A percentile compares a stretch with the other conserved stretches of the same genome.
These are phyloP conservation scores for Liposcelis brunnea DNA, from an alignment of 2,888 invertebrate genomes.

Conservation along the genomic window DNA sequence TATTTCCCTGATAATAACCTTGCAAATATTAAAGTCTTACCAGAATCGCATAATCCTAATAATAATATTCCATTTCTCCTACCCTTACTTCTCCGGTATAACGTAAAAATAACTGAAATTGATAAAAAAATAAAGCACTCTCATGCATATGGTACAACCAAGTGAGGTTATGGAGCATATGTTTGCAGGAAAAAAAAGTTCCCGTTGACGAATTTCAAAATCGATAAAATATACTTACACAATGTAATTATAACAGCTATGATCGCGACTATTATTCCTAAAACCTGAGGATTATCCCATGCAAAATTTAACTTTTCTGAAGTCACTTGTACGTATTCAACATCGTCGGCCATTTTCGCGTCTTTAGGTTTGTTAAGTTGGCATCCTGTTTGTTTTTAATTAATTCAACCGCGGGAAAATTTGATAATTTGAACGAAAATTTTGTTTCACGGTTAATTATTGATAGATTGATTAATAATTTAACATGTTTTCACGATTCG, in stretches of 20 bases:
- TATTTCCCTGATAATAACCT: conserved; percentile 53
- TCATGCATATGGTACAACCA: no score
- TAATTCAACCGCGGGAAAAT: no score
- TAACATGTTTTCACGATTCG: no score
- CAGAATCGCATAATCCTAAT: conserved; percentile 74
- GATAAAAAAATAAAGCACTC: conserved; percentile 7
- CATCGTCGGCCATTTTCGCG: neutral
- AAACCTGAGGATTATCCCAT: conserved; percentile 19
- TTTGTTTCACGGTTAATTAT: no score
- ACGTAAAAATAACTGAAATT: conserved; percentile 40
- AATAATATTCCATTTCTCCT: conserved; percentile 50
- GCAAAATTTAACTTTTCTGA: neutral
- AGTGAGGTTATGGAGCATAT: neutral
- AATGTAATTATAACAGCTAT: conserved; percentile 24
- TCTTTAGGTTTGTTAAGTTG: no score
- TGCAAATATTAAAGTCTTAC: conserved; percentile 77
- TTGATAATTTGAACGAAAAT: no score
- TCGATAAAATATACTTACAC: no score
- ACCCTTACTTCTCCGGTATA: conserved; percentile 39
- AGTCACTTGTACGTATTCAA: neutral
- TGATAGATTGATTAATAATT: no score
- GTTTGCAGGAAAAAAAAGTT: neutral
- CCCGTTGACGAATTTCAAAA: no score
- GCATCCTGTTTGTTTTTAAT: no score
- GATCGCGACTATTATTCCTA: conserved; percentile 24